These are phyloP conservation scores for Choloepus didactylus DNA, from an alignment of 2,797 vertebrate species.

Conservation along the genomic window DNA sequence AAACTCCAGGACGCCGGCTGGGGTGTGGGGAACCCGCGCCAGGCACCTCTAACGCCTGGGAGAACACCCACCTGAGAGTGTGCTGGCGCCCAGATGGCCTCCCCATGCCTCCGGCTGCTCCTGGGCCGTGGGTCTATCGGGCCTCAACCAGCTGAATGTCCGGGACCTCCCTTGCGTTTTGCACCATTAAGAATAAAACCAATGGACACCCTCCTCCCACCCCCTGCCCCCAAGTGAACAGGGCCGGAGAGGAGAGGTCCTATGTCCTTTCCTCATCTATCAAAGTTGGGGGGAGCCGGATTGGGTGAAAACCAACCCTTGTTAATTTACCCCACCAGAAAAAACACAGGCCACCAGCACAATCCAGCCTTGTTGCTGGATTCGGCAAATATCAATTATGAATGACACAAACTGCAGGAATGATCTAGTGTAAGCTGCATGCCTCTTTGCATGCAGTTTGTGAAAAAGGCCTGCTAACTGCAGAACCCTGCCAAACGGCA, in stretches of 20 bases:
- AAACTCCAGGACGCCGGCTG: neutral
- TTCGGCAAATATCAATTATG: conserved; percentile 64
- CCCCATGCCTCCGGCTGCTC: neutral
- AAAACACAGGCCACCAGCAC: conserved; percentile 60
- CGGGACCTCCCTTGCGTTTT: neutral
- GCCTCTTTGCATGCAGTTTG: conserved; percentile 59
- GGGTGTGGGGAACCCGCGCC: neutral
- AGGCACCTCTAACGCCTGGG: neutral
- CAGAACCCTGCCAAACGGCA: conserved; percentile 41
- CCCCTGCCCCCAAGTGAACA: neutral
- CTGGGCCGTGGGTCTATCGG: neutral
- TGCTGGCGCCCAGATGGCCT: neutral
- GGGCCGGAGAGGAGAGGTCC: neutral
- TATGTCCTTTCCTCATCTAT: neutral
- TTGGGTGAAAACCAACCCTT: conserved; percentile 8
- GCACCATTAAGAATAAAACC: conserved; percentile 24
- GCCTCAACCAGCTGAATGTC: neutral
- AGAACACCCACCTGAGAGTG: neutral
- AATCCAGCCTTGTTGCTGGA: conserved; percentile 24
- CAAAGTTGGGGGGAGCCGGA: neutral
- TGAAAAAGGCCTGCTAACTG: conserved; percentile 28
- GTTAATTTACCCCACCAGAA: conserved; percentile 64
- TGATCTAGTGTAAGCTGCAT: conserved; percentile 57
- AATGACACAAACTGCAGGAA: conserved; percentile 46
- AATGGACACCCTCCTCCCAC: neutral